A percentile compares a stretch with the other conserved stretches of the same genome.
These are phyloP conservation scores for Drosophila ambigua DNA, from an alignment of 1,140 invertebrate species.

Conservation along the genomic window DNA sequence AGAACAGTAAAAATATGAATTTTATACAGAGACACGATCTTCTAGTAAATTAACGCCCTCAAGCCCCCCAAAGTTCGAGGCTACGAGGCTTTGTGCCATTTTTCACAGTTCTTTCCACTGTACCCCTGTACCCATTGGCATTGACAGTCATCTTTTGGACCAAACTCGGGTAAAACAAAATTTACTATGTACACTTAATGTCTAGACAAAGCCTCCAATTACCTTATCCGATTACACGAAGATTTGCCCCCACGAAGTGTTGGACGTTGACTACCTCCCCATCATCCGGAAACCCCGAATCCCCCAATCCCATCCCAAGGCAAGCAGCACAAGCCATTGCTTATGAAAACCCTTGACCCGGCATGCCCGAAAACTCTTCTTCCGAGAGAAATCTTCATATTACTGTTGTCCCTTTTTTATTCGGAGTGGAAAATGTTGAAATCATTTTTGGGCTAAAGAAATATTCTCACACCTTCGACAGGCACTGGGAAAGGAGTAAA, in stretches of 20 bases:
- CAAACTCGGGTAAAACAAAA: constrained; percentile 60
- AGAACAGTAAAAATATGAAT: neutral
- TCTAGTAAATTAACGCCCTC: no score
- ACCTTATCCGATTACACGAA: constrained; percentile 84
- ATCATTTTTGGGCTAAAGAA: constrained; percentile 73
- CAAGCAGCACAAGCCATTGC: constrained; percentile 14
- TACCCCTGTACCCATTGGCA: constrained; percentile 17
- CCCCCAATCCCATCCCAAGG: neutral
- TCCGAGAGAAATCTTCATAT: constrained; percentile 59
- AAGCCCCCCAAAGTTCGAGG: no score
- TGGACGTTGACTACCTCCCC: constrained; percentile 34
- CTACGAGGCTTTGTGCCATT: constrained; percentile 10
- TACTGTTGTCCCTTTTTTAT: constrained; percentile 65
- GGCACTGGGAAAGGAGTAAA: constrained; percentile 43
- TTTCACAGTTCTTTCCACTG: constrained; percentile 33
- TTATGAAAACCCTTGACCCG: constrained; percentile 69
- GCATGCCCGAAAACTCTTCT: constrained; percentile 50
- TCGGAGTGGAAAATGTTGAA: constrained; percentile 66
- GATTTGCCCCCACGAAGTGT: constrained; percentile 74
- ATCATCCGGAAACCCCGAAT: constrained; percentile 4
- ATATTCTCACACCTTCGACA: constrained; percentile 51
- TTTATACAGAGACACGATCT: no score
- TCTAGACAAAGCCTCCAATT: constrained; percentile 84
- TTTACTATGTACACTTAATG: constrained; percentile 83
- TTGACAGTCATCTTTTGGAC: constrained; percentile 56